Conservation (phyloP, 2,797 vertebrate genomes). For the Anabacerthia variegaticeps region DNA sequence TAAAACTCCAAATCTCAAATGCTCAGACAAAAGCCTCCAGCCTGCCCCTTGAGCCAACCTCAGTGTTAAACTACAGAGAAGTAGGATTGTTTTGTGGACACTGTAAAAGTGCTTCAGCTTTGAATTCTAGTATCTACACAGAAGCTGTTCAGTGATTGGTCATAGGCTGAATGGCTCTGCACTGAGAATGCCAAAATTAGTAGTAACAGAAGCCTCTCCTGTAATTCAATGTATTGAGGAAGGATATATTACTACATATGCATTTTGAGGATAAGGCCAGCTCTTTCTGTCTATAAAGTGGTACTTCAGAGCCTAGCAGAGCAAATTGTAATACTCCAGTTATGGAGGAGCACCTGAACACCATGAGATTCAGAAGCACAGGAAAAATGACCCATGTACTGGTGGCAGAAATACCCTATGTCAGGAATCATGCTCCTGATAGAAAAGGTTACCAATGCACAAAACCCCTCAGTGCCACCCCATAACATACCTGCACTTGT, state of each 20-base stretch:
- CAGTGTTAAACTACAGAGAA: neutral
- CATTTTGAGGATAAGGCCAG: neutral
- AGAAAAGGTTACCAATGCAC: neutral
- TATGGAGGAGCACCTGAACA: fast-evolving
- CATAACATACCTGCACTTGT: neutral
- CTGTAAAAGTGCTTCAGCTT: neutral
- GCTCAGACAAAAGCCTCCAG: neutral
- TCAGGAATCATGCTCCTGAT: fast-evolving
- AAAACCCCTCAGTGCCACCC: neutral
- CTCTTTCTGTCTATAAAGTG: neutral
- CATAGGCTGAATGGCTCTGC: neutral
- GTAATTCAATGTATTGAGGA: neutral
- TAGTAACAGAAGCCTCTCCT: neutral
- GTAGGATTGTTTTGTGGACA: neutral
- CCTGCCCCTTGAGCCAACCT: neutral
- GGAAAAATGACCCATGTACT: neutral
- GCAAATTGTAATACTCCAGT: neutral
- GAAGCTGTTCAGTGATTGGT: fast-evolving
- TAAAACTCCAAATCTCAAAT: neutral
- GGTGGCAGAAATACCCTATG: neutral
- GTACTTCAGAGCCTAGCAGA: neutral
- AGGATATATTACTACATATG: fast-evolving
- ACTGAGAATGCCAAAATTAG: neutral
- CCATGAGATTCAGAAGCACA: neutral
- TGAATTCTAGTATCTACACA: neutral